These are phyloP conservation scores for Aegypius monachus DNA, from an alignment of 2,113 vertebrate species.

Conservation along the genomic window DNA sequence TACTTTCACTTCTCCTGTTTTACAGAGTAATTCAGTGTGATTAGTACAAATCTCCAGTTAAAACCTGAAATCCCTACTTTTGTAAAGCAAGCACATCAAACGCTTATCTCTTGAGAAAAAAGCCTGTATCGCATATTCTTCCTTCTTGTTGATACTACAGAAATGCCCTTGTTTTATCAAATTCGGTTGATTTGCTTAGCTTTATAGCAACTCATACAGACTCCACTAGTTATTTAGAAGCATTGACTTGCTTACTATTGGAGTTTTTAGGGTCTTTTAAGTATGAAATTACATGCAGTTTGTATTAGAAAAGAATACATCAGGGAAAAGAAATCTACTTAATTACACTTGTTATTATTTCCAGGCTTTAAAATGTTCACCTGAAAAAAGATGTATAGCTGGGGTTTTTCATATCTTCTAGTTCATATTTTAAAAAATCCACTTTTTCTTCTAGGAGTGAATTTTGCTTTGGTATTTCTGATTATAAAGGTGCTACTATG, in stretches of 20 bases:
- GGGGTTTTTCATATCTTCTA: not conserved
- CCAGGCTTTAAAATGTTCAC: not conserved
- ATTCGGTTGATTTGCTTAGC: not conserved
- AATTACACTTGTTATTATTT: not conserved
- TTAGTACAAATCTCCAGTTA: conserved; percentile 20
- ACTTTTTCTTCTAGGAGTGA: not conserved
- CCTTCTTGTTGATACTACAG: not conserved
- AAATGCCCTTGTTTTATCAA: not conserved
- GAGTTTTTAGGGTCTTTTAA: not conserved
- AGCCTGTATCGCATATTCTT: not conserved
- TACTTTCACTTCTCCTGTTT: not conserved
- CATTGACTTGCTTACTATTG: not conserved
- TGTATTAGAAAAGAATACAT: not conserved
- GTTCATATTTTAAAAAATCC: not conserved
- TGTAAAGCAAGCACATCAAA: not conserved
- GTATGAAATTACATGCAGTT: not conserved
- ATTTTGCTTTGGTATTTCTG: not conserved
- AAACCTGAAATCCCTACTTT: conserved; percentile 14
- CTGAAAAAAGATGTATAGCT: not conserved
- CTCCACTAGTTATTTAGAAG: not conserved
- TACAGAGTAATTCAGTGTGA: not conserved
- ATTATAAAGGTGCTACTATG: not conserved
- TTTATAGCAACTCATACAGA: not conserved
- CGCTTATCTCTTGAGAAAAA: not conserved
- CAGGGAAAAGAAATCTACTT: not conserved